These are phyloP conservation scores for Archilochus colubris DNA, from an alignment of 2,113 vertebrate genomes.

Conservation along the genomic window DNA sequence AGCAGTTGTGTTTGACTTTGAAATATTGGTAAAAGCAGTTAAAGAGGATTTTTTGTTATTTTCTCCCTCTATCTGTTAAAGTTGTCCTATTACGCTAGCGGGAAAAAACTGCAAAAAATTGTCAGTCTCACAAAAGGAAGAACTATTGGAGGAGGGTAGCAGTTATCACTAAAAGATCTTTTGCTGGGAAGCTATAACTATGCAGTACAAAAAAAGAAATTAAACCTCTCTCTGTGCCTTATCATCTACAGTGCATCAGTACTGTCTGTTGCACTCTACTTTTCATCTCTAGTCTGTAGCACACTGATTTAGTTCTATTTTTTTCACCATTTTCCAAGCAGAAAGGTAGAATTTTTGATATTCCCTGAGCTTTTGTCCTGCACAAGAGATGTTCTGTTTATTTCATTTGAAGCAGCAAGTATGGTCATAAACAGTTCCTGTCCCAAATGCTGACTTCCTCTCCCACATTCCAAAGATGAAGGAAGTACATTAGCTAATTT, in stretches of 20 bases:
- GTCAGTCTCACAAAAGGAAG: not conserved
- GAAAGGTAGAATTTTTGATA: not conserved
- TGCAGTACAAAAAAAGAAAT: not conserved
- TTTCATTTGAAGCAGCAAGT: not conserved
- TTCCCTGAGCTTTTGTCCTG: not conserved
- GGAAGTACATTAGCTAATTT: not conserved
- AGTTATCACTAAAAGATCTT: not conserved
- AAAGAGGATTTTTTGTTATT: not conserved
- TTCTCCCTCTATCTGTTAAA: not conserved
- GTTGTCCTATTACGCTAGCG: not conserved
- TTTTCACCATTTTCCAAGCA: not conserved
- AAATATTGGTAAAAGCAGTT: slow-evolving; percentile 3
- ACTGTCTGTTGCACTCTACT: not conserved
- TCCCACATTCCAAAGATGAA: not conserved
- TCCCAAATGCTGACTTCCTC: not conserved
- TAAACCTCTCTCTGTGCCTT: not conserved
- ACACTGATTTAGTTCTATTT: not conserved
- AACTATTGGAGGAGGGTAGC: not conserved
- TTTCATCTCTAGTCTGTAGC: not conserved
- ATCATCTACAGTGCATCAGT: not conserved
- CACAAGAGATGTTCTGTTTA: not conserved
- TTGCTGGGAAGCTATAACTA: not conserved
- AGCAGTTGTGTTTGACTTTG: not conserved
- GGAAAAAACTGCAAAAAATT: not conserved
- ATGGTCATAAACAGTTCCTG: not conserved